Evolutionary conservation across 2,797 vertebrate genomes (phyloP).

Genomic region (Pseudochirops corinnae): DNA sequence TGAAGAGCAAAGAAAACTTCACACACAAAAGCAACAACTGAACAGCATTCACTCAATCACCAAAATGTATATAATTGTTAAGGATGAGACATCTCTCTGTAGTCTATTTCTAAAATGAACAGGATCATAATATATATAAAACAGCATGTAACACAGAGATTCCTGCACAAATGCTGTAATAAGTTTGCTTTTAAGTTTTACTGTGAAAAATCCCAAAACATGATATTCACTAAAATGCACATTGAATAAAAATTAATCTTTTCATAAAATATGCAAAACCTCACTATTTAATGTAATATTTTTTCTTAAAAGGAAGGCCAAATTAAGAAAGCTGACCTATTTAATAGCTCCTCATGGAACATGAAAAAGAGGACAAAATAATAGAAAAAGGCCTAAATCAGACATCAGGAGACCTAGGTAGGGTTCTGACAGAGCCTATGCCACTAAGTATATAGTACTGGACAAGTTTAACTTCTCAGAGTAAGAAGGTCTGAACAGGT

Average conservation of each 20-base stretch:
- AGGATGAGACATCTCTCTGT: neutral
- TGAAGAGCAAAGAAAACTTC: slow-evolving; percentile 33
- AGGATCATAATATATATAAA: neutral
- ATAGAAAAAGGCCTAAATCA: neutral
- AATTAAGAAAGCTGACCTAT: slow-evolving; percentile 4
- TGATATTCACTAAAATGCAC: neutral
- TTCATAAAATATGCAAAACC: neutral
- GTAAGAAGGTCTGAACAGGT: neutral
- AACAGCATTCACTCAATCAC: slow-evolving; percentile 15
- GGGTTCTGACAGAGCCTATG: neutral
- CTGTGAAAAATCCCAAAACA: neutral
- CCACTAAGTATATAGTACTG: neutral
- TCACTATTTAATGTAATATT: neutral
- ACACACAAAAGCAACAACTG: neutral
- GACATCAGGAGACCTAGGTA: neutral
- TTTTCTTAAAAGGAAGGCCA: neutral
- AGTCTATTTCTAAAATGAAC: neutral
- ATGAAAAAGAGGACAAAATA: slow-evolving; percentile 24
- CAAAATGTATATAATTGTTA: neutral
- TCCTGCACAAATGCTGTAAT: neutral
- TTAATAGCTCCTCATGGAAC: slow-evolving; percentile 13
- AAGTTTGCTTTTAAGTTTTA: neutral
- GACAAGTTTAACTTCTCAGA: neutral
- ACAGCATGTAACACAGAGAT: slow-evolving; percentile 2
- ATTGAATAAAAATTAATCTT: neutral